These are phyloP conservation scores for Eurytoma californica DNA, from an alignment of 2,888 invertebrate species.

Conservation along the genomic window DNA sequence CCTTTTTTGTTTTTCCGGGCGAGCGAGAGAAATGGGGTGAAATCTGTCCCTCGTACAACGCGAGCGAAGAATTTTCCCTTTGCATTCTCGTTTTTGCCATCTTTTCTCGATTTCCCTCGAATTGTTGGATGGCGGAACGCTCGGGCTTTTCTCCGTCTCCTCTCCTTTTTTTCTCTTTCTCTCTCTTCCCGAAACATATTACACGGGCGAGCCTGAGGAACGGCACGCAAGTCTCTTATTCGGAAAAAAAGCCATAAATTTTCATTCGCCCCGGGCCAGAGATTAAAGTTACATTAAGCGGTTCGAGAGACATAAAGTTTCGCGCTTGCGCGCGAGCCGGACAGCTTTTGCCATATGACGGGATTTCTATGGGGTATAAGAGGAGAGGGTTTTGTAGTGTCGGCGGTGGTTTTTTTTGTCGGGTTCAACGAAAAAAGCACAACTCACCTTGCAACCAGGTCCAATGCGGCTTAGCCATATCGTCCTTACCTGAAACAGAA, in stretches of 20 bases:
- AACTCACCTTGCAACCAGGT: conserved; percentile 74
- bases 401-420: conserved; percentile 49
- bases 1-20: conserved; percentile 29
- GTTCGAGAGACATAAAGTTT: conserved; percentile 50
- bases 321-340: conserved; percentile 40
- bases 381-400: conserved; percentile 7
- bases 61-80: conserved; percentile 29
- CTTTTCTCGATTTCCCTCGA: conserved; percentile 3
- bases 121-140: neutral
- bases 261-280: conserved; percentile 45
- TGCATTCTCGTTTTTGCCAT: neutral
- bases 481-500: conserved; percentile 73
- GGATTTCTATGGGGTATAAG: conserved; percentile 33
- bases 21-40: conserved; percentile 24
- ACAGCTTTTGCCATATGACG: conserved; percentile 55
- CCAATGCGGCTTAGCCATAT: conserved; percentile 74
- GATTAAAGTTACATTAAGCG: conserved; percentile 56
- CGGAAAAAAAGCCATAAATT: conserved; percentile 49
- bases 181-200: conserved; percentile 32
- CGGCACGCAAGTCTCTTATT: conserved; percentile 20
- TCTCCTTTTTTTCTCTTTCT: neutral
- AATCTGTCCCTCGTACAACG: conserved; percentile 25
- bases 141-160: neutral
- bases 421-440: conserved; percentile 63
- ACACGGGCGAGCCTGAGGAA: conserved; percentile 7